Conservation (phyloP, 1,140 invertebrate genomes). For the Lepidurus apus region DNA sequence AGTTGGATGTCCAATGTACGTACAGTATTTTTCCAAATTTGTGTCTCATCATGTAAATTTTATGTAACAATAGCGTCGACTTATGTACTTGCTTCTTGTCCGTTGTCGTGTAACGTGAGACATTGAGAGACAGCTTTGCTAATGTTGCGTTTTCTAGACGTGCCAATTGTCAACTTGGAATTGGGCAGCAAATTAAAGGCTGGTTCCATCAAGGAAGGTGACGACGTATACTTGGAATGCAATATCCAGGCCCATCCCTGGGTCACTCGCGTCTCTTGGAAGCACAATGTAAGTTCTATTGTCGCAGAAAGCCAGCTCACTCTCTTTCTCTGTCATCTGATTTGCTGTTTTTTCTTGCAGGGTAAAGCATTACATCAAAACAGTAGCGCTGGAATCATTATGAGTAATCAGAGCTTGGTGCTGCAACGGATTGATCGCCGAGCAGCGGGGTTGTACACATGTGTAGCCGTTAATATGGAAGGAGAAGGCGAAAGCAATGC, state of each 20-base stretch:
- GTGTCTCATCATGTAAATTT: not conserved
- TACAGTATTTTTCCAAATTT: conserved; percentile 34
- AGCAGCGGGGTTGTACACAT: conserved; percentile 79
- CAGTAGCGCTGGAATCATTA: conserved; percentile 70
- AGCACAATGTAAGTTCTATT: conserved; percentile 44
- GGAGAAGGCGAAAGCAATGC: conserved; percentile 75
- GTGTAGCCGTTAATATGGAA: conserved; percentile 79
- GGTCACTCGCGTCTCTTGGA: conserved; percentile 49
- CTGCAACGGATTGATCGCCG: conserved; percentile 67
- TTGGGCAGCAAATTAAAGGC: conserved; percentile 47
- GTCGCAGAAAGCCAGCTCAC: not conserved
- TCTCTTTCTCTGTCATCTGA: not conserved
- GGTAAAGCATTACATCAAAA: conserved; percentile 72
- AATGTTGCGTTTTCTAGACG: conserved; percentile 41
- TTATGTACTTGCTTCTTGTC: not conserved
- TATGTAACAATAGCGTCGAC: not conserved
- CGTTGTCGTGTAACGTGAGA: not conserved
- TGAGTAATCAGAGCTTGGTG: conserved; percentile 71
- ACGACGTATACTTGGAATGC: conserved; percentile 53
- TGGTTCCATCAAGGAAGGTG: conserved; percentile 49
- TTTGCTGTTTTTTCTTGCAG: conserved; percentile 48
- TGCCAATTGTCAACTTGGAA: conserved; percentile 45
- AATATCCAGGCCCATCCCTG: conserved; percentile 47
- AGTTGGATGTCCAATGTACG: conserved; percentile 57
- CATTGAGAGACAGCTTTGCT: not conserved